Conservation (phyloP, 2,797 vertebrate genomes). For the Channallabes apus region DNA sequence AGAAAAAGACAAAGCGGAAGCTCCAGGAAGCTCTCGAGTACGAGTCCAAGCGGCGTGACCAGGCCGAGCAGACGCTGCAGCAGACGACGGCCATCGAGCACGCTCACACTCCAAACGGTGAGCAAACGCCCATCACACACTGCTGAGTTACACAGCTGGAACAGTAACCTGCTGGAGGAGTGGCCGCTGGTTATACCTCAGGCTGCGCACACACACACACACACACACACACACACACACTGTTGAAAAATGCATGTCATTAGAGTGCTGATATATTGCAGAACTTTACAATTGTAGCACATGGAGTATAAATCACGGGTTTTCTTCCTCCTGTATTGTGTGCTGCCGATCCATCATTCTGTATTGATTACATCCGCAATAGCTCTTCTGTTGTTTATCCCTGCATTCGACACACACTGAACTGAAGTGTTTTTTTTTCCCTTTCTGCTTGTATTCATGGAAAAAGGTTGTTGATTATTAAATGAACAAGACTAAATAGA, state of each 20-base stretch:
- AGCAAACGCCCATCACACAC: constrained; percentile 53
- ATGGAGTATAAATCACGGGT: constrained; percentile 13
- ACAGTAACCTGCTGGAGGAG: constrained; percentile 7
- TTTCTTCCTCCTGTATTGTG: constrained; percentile 21
- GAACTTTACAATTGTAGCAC: constrained; percentile 23
- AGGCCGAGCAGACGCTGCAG: constrained; percentile 93
- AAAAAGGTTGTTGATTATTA: not conserved
- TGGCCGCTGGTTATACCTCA: not conserved
- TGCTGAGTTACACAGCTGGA: constrained; percentile 7
- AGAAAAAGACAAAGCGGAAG: constrained; percentile 99
- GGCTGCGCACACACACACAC: not conserved
- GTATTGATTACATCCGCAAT: constrained; percentile 48
- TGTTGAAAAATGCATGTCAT: constrained; percentile 27
- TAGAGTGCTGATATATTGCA: constrained; percentile 17
- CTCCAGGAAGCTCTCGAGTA: constrained; percentile 98
- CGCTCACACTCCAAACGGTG: constrained; percentile 91
- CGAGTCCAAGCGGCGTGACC: constrained; percentile 95
- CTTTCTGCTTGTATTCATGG: not conserved
- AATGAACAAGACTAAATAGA: not conserved
- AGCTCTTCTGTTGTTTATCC: constrained; percentile 63
- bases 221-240: not conserved
- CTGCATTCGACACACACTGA: not conserved
- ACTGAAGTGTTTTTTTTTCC: not conserved
- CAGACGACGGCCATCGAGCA: constrained; percentile 74
- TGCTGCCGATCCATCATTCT: constrained; percentile 25